Base-by-base conservation (phyloP, 2,113 vertebrate genomes). In the Barnardius zonarius region DNA sequence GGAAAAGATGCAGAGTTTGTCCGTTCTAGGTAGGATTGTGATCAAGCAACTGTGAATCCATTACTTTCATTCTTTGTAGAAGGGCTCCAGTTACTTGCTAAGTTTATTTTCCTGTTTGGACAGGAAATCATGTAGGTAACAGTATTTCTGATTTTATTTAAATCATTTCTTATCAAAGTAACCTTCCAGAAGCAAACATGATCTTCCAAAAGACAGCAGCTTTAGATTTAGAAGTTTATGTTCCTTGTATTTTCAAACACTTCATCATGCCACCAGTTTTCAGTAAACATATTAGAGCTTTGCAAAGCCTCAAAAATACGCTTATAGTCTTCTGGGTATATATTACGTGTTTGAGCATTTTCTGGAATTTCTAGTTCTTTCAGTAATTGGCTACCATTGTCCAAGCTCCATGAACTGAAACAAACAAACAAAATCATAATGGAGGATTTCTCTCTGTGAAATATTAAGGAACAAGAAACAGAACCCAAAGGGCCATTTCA, bases 221-320 rank as follows among this genome's bases (percentile, higher is more conserved):
- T 63, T 74, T 85, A 37, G 25, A 46, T 76, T 73, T 92, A 28
- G 8, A 84, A 43, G 10, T 68, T 86, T 89, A 95, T 35, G 23
- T 9, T 44, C 88, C 27, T 78, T 91, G 54, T 84, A 83, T 97
- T 98, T 85, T 98, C 96, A 76, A 98, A 55, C 28, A 89, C 88
- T 48, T 99, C 98, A 37, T 98, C 97, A 59, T 98, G 98, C 13
- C 99, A 95, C 98, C 99, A 99, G 85, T 97, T 98, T 85, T 98
- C 98, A 66, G 73, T 87, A 92, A 98, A 98, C 64, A 98, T 96
- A 93, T 93, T 88, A 2, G 98, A 98, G 95, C 97, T 95, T 87
- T 99, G 98, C 96, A 99, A 98, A 85, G 98, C 91, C 95, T 98
- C 97, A 43, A 99, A 99, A 75, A 99, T 97, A 18, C 33, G 91